These are phyloP conservation scores for Heliconius melpomene DNA, from an alignment of 1,140 invertebrate species.

Conservation along the genomic window DNA sequence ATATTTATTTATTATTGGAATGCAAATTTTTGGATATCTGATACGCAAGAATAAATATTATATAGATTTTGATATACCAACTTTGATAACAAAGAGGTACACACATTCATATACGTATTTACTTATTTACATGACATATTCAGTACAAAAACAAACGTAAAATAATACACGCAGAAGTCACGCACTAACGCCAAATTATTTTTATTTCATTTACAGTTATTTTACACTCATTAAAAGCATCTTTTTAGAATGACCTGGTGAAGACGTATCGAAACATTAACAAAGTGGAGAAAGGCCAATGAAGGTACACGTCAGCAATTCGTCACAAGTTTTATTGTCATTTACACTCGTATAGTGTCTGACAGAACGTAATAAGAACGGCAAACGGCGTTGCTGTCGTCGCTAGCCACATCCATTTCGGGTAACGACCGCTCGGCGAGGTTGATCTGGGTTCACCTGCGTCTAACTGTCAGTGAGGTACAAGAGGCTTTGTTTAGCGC, in stretches of 20 bases:
- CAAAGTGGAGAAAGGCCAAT: conserved; percentile 53
- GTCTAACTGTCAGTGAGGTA: conserved; percentile 57
- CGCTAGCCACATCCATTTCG: conserved; percentile 60
- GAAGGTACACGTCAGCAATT: conserved; percentile 51
- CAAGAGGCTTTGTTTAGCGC: conserved; percentile 54
- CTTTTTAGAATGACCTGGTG: conserved; percentile 40
- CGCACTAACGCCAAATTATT: conserved; percentile 6
- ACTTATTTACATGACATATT: not conserved
- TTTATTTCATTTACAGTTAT: conserved; percentile 17
- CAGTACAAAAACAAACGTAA: conserved; percentile 10
- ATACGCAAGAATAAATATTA: not conserved
- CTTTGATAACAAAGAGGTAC: not conserved
- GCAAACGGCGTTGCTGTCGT: conserved; percentile 47
- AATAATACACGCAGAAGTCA: not conserved
- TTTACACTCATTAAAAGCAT: conserved; percentile 24
- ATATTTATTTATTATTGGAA: too few relatives aligned
- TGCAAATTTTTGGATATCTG: not conserved
- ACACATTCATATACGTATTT: not conserved
- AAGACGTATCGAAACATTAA: conserved; percentile 48
- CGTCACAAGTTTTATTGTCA: conserved; percentile 66
- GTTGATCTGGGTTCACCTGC: conserved; percentile 71
- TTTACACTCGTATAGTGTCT: conserved; percentile 62
- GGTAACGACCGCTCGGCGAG: conserved; percentile 67
- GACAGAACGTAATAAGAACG: conserved; percentile 56
- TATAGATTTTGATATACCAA: not conserved